Evolutionary conservation across 2,888 invertebrate genomes (phyloP), one percentile per base, ranked within the genome.

Genomic region (Amaurobius ferox): DNA sequence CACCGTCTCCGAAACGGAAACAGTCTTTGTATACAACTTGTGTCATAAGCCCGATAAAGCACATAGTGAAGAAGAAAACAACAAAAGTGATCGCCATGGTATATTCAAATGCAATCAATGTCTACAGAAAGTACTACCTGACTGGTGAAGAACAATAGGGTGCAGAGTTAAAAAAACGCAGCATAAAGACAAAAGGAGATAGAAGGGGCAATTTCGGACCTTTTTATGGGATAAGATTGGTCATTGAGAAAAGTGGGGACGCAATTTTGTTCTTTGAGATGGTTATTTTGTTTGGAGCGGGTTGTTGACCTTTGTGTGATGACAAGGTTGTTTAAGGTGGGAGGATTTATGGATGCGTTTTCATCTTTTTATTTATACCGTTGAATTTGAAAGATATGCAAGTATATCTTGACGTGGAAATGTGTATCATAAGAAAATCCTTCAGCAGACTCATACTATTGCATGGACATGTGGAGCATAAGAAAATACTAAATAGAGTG

Each of bases 131-230:
- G 81, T 67, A 40, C 70, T 76, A 70, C 62, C 61, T 85, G 77
- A 85, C 29, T 72, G 77, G 62, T 40, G 83, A 67, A 85, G 83
- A 85, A 85, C 83, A 85, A 85, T 85, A 32, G 83, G 28, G 76
- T 44, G n/a, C 71, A 72, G 35, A 68, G 19, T 68, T 68, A 62
- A 39, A 78, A n/a, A 48, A 67, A 13, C 19, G 64, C 32, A 70
- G 39, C 30, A 79, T 61, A 30, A 28, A n/a, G 32, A 23, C 48
- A 28, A 35, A 35, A 55, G 30, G 29, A 68, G 74, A 66, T 74
- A 67, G 73, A n/a, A 80, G 70, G 76, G 81, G 55, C 61, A 77
- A 85, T 85, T 85, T 85, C 32, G 66, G 68, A 16, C 72, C 40
- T 30, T 35, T 74, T 80, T 74, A 80, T 80, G 68, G 71, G 71